These are phyloP conservation scores for Damaliscus lunatus DNA, from an alignment of 2,113 vertebrate genomes.

Conservation along the genomic window DNA sequence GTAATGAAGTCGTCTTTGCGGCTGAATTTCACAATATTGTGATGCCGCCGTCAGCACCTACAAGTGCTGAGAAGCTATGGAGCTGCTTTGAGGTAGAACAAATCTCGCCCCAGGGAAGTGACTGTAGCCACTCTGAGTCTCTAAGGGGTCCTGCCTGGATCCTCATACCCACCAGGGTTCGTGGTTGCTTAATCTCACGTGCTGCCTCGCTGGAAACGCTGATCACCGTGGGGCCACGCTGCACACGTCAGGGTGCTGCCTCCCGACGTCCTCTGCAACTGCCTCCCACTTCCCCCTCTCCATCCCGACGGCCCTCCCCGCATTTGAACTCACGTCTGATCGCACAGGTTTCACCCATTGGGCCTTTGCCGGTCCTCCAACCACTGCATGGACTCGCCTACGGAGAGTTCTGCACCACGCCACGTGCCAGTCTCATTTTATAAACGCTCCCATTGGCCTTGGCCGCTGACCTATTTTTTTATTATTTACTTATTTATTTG, in stretches of 20 bases:
- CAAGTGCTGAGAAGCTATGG: conserved; percentile 74
- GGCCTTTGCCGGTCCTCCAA: neutral
- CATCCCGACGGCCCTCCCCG: neutral
- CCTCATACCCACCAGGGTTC: neutral
- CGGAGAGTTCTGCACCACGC: neutral
- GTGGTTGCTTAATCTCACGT: neutral
- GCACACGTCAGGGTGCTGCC: accelerated
- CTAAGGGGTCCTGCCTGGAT: neutral
- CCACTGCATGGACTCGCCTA: accelerated
- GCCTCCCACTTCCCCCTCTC: neutral
- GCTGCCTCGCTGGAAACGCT: accelerated
- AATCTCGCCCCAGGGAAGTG: conserved; percentile 65
- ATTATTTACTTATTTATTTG: neutral
- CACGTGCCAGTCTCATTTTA: neutral
- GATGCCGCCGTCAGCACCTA: conserved; percentile 81
- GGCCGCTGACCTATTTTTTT: neutral
- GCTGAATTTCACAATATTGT: conserved; percentile 86
- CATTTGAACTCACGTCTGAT: neutral
- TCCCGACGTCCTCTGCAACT: neutral
- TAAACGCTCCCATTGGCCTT: neutral
- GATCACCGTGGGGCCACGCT: accelerated
- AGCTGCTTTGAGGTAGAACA: conserved; percentile 71
- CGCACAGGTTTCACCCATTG: accelerated
- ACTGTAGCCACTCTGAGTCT: conserved; percentile 51
- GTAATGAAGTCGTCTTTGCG: conserved; percentile 79